These are phyloP conservation scores for Grus americana DNA, from an alignment of 2,113 vertebrate genomes.

Conservation along the genomic window DNA sequence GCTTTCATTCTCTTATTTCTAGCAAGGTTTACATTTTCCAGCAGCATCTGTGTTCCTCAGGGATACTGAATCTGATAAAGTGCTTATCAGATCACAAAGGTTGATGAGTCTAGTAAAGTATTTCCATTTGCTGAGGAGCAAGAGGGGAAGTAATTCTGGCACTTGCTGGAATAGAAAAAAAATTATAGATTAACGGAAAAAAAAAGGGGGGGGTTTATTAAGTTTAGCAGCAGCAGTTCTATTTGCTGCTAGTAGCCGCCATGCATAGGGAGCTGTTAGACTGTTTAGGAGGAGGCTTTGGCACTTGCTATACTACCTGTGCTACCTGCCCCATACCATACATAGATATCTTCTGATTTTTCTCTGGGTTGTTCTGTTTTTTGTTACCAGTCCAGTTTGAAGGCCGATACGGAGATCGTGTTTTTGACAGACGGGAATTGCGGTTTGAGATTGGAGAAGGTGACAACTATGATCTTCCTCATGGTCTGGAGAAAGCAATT, in stretches of 20 bases:
- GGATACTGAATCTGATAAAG: not conserved
- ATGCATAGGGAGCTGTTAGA: not conserved
- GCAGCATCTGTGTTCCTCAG: not conserved
- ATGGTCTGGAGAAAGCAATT: conserved; percentile 89
- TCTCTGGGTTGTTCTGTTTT: not conserved
- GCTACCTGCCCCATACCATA: not conserved
- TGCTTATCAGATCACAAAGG: not conserved
- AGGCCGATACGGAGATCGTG: conserved; percentile 76
- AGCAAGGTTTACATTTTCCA: not conserved
- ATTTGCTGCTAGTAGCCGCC: not conserved
- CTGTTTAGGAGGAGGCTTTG: not conserved
- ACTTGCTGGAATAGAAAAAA: not conserved
- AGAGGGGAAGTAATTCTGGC: not conserved
- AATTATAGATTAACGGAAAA: not conserved
- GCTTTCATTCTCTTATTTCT: not conserved
- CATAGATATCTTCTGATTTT: not conserved
- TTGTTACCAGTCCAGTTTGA: conserved; percentile 82
- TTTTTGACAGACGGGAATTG: conserved; percentile 90
- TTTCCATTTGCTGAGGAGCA: not conserved
- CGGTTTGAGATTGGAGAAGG: conserved; percentile 92
- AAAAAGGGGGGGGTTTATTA: not conserved
- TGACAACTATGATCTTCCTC: conserved; percentile 84
- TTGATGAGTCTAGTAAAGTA: not conserved
- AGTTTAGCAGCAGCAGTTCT: not conserved
- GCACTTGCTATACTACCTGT: not conserved